Evolutionary conservation across 2,888 invertebrate genomes (phyloP), one percentile per base, ranked within the genome.

Genomic region (Sycophila texana): DNA sequence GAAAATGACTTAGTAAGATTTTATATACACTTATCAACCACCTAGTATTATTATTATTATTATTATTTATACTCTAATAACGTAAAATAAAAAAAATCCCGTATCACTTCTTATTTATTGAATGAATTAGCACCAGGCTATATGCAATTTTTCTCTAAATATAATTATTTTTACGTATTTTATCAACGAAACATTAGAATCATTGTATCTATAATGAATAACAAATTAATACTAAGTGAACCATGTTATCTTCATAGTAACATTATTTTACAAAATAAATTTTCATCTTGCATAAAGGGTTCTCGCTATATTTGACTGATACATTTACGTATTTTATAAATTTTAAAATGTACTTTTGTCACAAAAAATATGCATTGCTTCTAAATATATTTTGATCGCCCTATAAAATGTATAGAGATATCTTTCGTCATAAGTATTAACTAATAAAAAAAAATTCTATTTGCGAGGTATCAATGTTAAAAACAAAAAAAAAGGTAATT

Each of bases 301-400:
- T 39, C 39, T 39, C 39, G 7, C 39, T 39, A 39, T 10, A 39
- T 39, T 39, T 39, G 10, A 39, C 39, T 39, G 39, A 39, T 39
- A 39, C 10, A 39, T 10, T 10, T 39, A 39, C 10, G 10, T 39
- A 10, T 39, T 39, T 39, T 10, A 63, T n/a, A 39, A 13, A 57
- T 68, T 39, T 57, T 12, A 20, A 68, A 68, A 57, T 39, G 57
- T 39, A 57, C 18, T 39, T 20, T 72, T 26, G n/a, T 49, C 22
- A 51, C 18, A 49, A 61, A 67, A 72, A 61, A 26, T 61, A 72
- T 60, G 22, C 47, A 63, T n/a, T 63, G 30, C 0, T 63, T 63
- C 18, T 18, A 58, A 58, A 3, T 16, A 20, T 70, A 39, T 22
- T 39, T 39, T 18, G 2, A 51, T 53, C 55, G 55, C 26, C 5